Evolutionary conservation across 2,797 vertebrate species (phyloP), one percentile per base, ranked within the genome.

Genomic region (Sebastiscus albofasciatus): DNA sequence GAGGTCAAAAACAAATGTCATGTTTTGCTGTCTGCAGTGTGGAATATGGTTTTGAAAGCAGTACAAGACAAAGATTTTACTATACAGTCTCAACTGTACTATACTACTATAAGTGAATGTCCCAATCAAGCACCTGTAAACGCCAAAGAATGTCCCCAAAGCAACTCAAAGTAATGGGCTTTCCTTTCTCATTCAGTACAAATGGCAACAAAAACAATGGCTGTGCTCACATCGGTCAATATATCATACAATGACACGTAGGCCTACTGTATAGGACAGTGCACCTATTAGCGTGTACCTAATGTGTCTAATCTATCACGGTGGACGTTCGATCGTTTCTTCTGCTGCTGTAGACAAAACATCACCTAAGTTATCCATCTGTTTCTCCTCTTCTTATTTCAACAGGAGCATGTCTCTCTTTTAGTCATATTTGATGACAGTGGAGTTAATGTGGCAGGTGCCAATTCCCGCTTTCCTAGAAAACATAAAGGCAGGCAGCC

Each of bases 241-340:
- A 82, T 46, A 91, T 94, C 91, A 92, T 46, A 65, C 68, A 49
- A 33, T 85, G 87, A 83, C 91, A 85, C 66, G 8, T 14, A 71
- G 81, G 72, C 70, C 74, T 83, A 89, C 90, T 87, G 88, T 91
- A 89, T 5, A 86, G 90, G 87, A 93, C 88, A 85, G 83, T 74
- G 73, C 75, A 79, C 81, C 86, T 86, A 92, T 91, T 92, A 90
- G 83, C 60, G 65, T 87, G 80, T 29, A 61, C 75, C 79, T 92
- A 89, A 92, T 92, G 75, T 78, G 66, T 84, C 86, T 86, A 92
- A 95, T 95, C 90, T 77, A 89, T 93, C 94, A 93, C 4, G 10
- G 72, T 65, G 55, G 87, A 75, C 72, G 2, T 77, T 81, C 72
- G 79, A 55, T 83, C 56, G 55, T 80, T 90, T 84, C 59, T 34